Conservation (phyloP, 1,140 invertebrate genomes). For the Himalopsyche phryganea region DNA sequence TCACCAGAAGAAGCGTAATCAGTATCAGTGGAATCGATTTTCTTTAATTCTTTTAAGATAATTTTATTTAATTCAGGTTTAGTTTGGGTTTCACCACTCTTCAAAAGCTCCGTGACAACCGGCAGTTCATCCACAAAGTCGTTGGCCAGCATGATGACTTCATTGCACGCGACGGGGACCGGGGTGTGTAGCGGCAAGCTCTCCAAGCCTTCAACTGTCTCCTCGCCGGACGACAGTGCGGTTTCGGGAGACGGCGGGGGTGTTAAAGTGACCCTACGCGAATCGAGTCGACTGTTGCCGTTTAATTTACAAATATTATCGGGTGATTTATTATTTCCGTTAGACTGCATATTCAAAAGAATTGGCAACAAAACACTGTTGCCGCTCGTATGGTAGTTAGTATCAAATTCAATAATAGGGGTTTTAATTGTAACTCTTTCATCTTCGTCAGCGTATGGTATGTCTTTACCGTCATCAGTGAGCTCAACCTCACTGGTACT, state of each 20-base stretch:
- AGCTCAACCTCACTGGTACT: slow-evolving; percentile 50
- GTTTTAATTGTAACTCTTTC: slow-evolving; percentile 47
- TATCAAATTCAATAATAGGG: slow-evolving; percentile 49
- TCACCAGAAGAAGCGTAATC: slow-evolving; percentile 6
- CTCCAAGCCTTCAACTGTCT: slow-evolving; percentile 27
- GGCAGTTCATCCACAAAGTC: slow-evolving; percentile 30
- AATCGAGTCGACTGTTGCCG: neutral
- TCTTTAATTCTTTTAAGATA: slow-evolving; percentile 3
- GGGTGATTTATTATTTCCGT: too few species aligned
- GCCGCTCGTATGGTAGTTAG: slow-evolving; percentile 16
- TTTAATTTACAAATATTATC: neutral
- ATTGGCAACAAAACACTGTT: neutral
- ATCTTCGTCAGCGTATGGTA: slow-evolving; percentile 35
- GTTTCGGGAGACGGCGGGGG: slow-evolving; percentile 9
- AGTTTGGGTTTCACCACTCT: neutral
- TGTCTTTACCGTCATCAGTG: slow-evolving; percentile 41
- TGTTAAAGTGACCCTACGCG: neutral
- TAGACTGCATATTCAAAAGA: neutral
- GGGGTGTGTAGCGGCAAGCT: slow-evolving; percentile 23
- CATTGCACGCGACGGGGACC: slow-evolving; percentile 26
- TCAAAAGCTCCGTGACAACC: slow-evolving; percentile 22
- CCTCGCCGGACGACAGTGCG: slow-evolving; percentile 13
- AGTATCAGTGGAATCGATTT: neutral
- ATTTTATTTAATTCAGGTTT: neutral
- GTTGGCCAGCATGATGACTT: slow-evolving; percentile 30